phyloP scores from a whole-genome alignment of 2,797 vertebrate genomes.

The Cyprinodon diabolis region DNA sequence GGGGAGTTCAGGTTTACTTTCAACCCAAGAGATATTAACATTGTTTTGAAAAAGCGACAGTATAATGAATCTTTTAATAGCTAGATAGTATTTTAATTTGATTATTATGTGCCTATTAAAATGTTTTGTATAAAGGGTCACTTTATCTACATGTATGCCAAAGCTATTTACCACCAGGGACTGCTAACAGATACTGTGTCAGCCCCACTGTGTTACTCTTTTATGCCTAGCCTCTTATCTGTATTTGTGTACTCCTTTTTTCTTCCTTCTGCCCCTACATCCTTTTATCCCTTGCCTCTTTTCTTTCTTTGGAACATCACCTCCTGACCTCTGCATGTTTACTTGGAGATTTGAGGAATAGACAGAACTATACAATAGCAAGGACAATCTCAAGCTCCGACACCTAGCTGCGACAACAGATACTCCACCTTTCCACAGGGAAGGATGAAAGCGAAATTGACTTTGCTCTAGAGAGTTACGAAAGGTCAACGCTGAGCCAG shows the following conservation, averaged over 20 bases:
- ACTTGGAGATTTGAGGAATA: slow-evolving; percentile 36
- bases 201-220: background rate
- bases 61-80: background rate
- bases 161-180: background rate
- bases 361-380: slow-evolving; percentile 22
- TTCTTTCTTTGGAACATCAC: slow-evolving; percentile 9
- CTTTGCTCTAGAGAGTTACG: slow-evolving; percentile 53
- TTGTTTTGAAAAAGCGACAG: background rate
- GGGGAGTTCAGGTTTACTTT: too few species aligned
- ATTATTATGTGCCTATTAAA: background rate
- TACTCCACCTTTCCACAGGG: slow-evolving; percentile 29
- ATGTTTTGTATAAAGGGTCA: background rate
- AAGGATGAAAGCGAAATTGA: slow-evolving; percentile 65
- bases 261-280: slow-evolving; percentile 9
- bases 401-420: slow-evolving; percentile 38
- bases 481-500: slow-evolving; percentile 65
- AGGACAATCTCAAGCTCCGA: slow-evolving; percentile 24
- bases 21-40: background rate
- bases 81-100: background rate
- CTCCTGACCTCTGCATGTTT: slow-evolving; percentile 26
- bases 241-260: slow-evolving; percentile 3
- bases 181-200: background rate
- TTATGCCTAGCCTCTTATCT: slow-evolving; percentile 1
- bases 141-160: background rate
- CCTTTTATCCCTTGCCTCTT: slow-evolving; percentile 20